Base-by-base conservation (phyloP, 2,797 vertebrate genomes). In the Molossus molossus region DNA sequence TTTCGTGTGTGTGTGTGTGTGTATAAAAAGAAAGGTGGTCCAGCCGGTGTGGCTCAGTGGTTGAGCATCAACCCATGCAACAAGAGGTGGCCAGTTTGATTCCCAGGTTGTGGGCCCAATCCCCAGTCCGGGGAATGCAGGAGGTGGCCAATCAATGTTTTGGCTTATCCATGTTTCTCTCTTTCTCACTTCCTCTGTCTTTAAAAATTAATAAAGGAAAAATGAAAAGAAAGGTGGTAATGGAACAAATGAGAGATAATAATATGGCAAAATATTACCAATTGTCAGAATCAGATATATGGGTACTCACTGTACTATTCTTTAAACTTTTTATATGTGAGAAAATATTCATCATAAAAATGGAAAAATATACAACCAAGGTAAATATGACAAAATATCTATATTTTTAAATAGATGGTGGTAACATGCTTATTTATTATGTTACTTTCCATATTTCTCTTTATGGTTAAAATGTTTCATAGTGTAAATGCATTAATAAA, bases 401-500 rank as follows among this genome's bases (percentile, higher is more conserved):
- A 87, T 92, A 92, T 81, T 97, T 96, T 81, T 45, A 90, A 95
- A 90, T 93, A 96, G 94, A 96, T 96, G 95, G 67, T 69, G 3
- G 18, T 53, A 58, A 88, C 27, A 82, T 90, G 67, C 40, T 94
- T 95, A 14, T 92, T 92, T 96, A 96, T 94, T 96, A 70, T 91
- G 57, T 73, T 90, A 64, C 57, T 86, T 2, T 77, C 87, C 90
- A 37, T 91, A 82, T 96, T 96, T 91, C 64, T 91, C 64, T 93
- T 90, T 90, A 85, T 90, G 67, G 79, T 90, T 85, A 27, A 92
- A 95, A 82, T 90, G 82, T 87, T 96, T 94, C 7, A 77, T 57
- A 95, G 87, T 81, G 48, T 57, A 90, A 83, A 64, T 33, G 33
- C 33, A 33, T 58, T 83, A 85, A 83, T 91, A 87, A 87, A 73